These are phyloP conservation scores for Kobus ellipsiprymnus DNA, from an alignment of 2,113 vertebrate species.

Conservation along the genomic window DNA sequence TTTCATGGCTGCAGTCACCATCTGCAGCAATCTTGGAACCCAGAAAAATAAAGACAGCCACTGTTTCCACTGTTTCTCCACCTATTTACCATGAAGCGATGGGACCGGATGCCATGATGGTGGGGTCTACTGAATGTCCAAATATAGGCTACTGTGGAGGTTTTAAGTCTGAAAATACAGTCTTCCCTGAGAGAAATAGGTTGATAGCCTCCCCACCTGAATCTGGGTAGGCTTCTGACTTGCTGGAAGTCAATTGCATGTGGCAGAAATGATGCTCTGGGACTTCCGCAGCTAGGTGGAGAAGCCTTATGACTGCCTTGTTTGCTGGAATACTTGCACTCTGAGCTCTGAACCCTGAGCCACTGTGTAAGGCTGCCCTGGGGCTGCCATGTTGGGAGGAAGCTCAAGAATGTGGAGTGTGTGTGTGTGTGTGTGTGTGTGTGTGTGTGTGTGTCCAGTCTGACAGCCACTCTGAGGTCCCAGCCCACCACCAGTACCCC, in stretches of 20 bases:
- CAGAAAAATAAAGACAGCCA: too few species aligned
- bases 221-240: neutral
- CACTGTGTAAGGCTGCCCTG: neutral
- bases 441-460: neutral
- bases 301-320: neutral
- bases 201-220: neutral
- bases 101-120: too few species aligned
- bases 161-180: neutral
- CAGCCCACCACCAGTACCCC: neutral
- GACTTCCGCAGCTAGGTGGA: neutral
- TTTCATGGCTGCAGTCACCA: too few species aligned
- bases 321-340: neutral
- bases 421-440: neutral
- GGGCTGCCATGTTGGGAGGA: neutral
- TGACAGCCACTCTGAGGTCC: neutral
- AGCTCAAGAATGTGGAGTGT: rapidly evolving
- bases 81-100: too few species aligned
- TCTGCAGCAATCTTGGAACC: too few species aligned
- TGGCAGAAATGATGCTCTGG: neutral
- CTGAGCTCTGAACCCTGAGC: neutral
- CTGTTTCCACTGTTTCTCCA: too few species aligned
- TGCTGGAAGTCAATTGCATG: neutral
- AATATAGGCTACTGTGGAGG: neutral
- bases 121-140: neutral
- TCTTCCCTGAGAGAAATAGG: neutral